These are phyloP conservation scores for Crepidodera aurea DNA, from an alignment of 2,888 invertebrate genomes.

Conservation along the genomic window DNA sequence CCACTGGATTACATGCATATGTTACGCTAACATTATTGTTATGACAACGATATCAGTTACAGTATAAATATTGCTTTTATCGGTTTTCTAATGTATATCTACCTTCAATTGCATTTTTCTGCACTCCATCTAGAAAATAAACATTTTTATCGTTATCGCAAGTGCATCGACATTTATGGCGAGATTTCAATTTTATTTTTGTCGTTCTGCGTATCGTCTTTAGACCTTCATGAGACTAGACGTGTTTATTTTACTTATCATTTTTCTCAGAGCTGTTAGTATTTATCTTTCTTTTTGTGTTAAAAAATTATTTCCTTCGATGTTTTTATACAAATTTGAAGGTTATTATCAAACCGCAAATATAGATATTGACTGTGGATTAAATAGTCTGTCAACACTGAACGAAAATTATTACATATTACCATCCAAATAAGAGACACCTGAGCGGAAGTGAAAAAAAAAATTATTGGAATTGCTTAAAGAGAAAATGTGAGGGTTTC, in stretches of 20 bases:
- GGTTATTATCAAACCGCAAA: too few species aligned
- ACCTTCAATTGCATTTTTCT: conserved; percentile 23
- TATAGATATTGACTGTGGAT: too few species aligned
- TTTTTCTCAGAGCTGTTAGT: too few species aligned
- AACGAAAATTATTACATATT: too few species aligned
- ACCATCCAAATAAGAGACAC: too few species aligned
- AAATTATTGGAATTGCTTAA: too few species aligned
- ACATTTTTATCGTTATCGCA: conserved; percentile 1
- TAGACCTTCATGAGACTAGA: background rate
- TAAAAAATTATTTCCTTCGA: too few species aligned
- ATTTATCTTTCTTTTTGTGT: too few species aligned
- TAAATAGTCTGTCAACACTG: too few species aligned
- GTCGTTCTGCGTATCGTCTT: background rate
- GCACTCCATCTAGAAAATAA: conserved; percentile 1
- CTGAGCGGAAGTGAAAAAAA: too few species aligned
- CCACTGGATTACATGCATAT: background rate
- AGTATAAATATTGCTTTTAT: conserved; percentile 25
- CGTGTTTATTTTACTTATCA: background rate
- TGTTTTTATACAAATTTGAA: too few species aligned
- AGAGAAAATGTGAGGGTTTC: too few species aligned
- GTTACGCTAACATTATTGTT: conserved; percentile 10
- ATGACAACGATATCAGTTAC: conserved; percentile 18
- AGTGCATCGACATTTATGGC: conserved; percentile 9
- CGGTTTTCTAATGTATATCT: conserved; percentile 21
- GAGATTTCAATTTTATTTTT: conserved; percentile 1